Evolutionary conservation across 1,140 invertebrate genomes (phyloP), one percentile per base, ranked within the genome.

Genomic region (Drosophila funebris): DNA sequence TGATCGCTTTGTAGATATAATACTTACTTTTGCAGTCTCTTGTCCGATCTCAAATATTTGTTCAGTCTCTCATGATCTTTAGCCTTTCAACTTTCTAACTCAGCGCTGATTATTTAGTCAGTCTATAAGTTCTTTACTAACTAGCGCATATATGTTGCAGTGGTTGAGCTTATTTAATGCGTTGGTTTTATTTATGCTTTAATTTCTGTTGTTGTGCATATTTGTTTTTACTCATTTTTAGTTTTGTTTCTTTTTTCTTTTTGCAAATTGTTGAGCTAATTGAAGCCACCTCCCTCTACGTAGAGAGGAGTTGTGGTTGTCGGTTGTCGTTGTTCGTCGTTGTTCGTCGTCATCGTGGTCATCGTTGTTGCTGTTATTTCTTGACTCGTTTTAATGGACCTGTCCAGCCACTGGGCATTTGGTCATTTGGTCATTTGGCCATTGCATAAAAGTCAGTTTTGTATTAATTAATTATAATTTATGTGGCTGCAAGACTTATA

Each of bases 381-480:
- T n/a, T 14, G 29, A 46, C n/a, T 61, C 43, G 20, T 22, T 46
- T 68, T 68, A 61, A 68, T 61, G 44, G 20, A 52, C 37, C 66
- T 52, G 58, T 53, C 54, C 63, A 66, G 52, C 37, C 50, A 57
- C 29, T 53, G 54, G 54, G 29, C 24, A 67, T 36, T 44, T 50
- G 63, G 29, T 44, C 29, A 57, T 69, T 57, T 72, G 46, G 43
- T 27, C 54, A 33, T 46, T 60, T 31, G 18, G 18, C 50, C 68
- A 50, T 66, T 82, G 78, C 78, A 82, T 82, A 82, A 82, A 82
- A 83, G 76, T 84, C 81, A 76, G 69, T 84, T 84, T 87, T 72
- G 61, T 75, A 87, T 85, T 87, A 85, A 85, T 87, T 85, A 85
- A 85, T 75, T 81, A 75, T 88, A 88, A 87, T 87, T 87, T 87